phyloP scores from a whole-genome alignment of 2,888 invertebrate genomes.

The Ichneumoninae sp. region DNA sequence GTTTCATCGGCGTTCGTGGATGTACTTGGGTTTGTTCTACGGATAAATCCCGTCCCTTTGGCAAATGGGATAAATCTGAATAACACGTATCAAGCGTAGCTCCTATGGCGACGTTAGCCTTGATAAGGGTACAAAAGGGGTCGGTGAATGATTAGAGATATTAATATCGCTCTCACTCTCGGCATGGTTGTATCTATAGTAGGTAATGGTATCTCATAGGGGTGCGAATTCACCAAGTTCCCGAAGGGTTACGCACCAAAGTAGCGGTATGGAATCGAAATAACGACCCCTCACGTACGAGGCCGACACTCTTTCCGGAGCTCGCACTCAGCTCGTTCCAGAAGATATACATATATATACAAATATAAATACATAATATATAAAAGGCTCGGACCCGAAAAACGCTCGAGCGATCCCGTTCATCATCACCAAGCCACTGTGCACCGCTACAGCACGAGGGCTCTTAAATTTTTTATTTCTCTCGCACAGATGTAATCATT shows the following conservation, averaged over 20 bases:
- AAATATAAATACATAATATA: constrained; percentile 24
- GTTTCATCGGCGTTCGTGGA: constrained; percentile 73
- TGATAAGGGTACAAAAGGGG: constrained; percentile 83
- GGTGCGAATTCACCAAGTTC: constrained; percentile 76
- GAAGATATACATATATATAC: constrained; percentile 12
- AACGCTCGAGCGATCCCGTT: not conserved
- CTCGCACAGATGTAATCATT: constrained; percentile 29
- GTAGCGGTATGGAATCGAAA: constrained; percentile 33
- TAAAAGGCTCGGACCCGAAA: constrained; percentile 3
- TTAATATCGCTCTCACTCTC: constrained; percentile 79
- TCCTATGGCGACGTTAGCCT: constrained; percentile 77
- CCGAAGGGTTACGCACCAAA: constrained; percentile 35
- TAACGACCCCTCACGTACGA: constrained; percentile 21
- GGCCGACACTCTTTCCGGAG: constrained; percentile 20
- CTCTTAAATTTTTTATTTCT: not conserved
- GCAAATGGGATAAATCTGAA: constrained; percentile 82
- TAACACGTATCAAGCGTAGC: constrained; percentile 80
- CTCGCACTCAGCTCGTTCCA: not conserved
- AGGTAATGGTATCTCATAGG: constrained; percentile 66
- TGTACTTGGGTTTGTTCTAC: constrained; percentile 78
- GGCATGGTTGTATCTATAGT: constrained; percentile 35
- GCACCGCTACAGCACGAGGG: not conserved
- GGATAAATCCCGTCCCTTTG: constrained; percentile 78
- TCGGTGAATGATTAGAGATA: constrained; percentile 84
- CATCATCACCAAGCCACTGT: not conserved